phyloP scores from a whole-genome alignment of 2,888 invertebrate species.

The Sesamia inferens region DNA sequence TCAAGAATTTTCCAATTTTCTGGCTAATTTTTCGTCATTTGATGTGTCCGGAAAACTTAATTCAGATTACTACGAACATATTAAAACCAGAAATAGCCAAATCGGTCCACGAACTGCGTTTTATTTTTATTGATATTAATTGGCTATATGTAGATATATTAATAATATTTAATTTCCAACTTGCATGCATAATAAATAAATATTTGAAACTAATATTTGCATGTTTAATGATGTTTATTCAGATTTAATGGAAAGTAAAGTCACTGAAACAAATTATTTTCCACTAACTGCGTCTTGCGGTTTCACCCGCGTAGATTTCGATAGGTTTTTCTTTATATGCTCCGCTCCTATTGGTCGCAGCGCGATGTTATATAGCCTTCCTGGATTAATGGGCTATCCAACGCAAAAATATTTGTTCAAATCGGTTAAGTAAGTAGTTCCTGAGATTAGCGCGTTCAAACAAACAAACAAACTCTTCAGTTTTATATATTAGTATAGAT shows the following conservation, averaged over 20 bases:
- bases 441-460: no score
- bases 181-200: background rate
- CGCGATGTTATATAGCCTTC: no score
- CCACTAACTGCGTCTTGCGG: no score
- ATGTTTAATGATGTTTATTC: conserved; percentile 15
- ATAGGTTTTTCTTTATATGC: no score
- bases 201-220: background rate
- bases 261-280: conserved; percentile 21
- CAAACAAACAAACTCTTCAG: no score
- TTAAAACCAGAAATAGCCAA: background rate
- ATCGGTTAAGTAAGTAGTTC: no score
- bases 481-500: no score
- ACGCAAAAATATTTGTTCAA: no score
- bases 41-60: background rate
- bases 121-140: background rate
- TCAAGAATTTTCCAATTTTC: background rate
- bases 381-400: no score
- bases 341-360: no score
- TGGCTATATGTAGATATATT: background rate
- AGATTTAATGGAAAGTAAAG: conserved; percentile 22
- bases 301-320: no score
- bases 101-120: background rate
- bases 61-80: background rate
- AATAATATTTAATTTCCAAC: no score
- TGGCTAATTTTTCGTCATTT: background rate